Evolutionary conservation across 2,797 vertebrate species (phyloP).

Genomic region (Semotilus atromaculatus): DNA sequence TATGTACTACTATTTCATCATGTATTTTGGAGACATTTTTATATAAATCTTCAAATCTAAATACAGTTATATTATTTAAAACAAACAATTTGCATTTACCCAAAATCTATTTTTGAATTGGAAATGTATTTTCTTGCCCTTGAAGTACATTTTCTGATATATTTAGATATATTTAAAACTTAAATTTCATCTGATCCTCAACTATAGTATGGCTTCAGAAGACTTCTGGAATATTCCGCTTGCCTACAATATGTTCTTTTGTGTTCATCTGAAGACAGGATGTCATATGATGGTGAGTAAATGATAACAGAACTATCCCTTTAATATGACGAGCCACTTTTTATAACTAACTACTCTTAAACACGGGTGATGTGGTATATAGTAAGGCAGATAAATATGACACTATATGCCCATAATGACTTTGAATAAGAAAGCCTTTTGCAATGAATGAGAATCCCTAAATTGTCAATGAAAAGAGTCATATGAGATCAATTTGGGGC

Average conservation of each 20-base stretch:
- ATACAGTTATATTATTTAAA: background rate
- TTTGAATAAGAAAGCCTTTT: conserved; percentile 5
- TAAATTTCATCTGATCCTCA: background rate
- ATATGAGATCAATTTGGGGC: conserved; percentile 31
- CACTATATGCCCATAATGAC: background rate
- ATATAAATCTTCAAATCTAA: background rate
- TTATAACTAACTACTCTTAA: background rate
- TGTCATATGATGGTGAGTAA: background rate
- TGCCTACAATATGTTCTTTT: background rate
- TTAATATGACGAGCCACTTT: background rate
- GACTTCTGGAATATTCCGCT: background rate
- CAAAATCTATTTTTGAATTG: background rate
- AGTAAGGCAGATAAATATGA: background rate
- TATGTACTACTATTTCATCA: background rate
- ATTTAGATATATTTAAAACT: background rate
- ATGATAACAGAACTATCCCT: background rate
- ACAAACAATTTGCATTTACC: background rate
- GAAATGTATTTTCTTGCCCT: background rate
- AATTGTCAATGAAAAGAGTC: conserved; percentile 12
- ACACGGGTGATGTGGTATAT: background rate
- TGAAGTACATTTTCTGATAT: background rate
- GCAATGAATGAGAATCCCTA: background rate
- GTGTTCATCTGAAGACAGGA: background rate
- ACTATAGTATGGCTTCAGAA: background rate
- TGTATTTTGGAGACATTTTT: background rate